Conservation (phyloP, 2,113 vertebrate species). For the Balaeniceps rex region DNA sequence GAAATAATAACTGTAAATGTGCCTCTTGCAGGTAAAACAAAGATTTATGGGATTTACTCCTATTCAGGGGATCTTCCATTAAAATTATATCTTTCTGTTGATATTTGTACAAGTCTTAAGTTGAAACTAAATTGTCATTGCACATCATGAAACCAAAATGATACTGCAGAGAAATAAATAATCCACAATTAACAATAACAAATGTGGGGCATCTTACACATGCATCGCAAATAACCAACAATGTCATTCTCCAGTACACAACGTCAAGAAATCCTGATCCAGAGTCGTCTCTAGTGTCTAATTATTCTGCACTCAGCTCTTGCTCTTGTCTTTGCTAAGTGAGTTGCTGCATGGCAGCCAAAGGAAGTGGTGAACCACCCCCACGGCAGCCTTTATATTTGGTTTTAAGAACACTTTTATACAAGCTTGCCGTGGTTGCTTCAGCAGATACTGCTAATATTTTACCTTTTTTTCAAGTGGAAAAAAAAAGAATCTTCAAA, state of each 20-base stretch:
- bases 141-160: neutral
- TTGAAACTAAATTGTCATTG: neutral
- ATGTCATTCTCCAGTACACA: neutral
- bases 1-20: neutral
- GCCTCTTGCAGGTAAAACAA: neutral
- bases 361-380: slow-evolving; percentile 64
- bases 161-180: neutral
- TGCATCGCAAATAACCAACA: neutral
- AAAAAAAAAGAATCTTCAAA: neutral
- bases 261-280: neutral
- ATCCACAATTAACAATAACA: neutral
- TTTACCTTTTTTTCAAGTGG: slow-evolving; percentile 43
- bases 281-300: neutral
- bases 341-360: slow-evolving; percentile 57
- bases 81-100: neutral
- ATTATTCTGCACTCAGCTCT: slow-evolving; percentile 30
- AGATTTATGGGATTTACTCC: neutral
- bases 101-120: neutral
- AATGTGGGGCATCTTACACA: neutral
- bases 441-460: slow-evolving; percentile 42
- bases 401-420: slow-evolving; percentile 49
- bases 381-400: slow-evolving; percentile 65
- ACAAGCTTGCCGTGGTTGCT: slow-evolving; percentile 51
- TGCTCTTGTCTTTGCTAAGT: slow-evolving; percentile 69
- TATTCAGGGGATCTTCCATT: neutral